These are phyloP conservation scores for Rhegmatorhina hoffmannsi DNA, from an alignment of 2,113 vertebrate genomes.

Conservation along the genomic window DNA sequence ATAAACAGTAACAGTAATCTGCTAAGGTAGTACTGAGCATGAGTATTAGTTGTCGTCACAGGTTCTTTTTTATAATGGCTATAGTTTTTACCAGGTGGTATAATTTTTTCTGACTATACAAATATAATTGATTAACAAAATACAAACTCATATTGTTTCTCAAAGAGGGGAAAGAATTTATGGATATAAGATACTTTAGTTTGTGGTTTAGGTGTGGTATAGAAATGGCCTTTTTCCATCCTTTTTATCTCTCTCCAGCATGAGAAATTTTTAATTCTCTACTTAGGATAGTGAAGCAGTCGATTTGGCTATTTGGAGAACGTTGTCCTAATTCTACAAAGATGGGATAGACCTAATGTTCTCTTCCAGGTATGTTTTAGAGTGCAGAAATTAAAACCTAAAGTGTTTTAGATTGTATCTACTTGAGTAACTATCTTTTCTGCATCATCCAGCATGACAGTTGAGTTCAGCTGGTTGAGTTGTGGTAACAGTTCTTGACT, in stretches of 20 bases:
- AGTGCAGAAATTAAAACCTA: background rate
- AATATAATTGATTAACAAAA: background rate
- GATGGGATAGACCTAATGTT: background rate
- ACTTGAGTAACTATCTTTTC: background rate
- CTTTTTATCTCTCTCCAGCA: background rate
- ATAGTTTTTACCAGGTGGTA: background rate
- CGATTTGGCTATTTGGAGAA: background rate
- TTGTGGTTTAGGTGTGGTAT: background rate
- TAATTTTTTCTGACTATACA: background rate
- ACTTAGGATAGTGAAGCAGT: background rate
- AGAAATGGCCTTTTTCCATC: background rate
- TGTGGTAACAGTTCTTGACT: background rate
- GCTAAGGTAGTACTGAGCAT: background rate
- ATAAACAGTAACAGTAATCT: background rate
- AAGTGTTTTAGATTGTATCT: background rate
- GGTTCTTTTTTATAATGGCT: background rate
- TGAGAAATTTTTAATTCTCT: background rate
- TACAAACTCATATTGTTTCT: background rate
- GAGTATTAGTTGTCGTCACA: background rate
- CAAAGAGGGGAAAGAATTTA: background rate
- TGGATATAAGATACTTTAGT: background rate
- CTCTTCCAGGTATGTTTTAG: background rate
- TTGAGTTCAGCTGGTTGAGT: background rate
- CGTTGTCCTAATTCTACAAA: background rate
- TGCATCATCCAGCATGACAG: background rate